Conservation (phyloP, 1,140 invertebrate genomes). For the Drosophila burlai region DNA sequence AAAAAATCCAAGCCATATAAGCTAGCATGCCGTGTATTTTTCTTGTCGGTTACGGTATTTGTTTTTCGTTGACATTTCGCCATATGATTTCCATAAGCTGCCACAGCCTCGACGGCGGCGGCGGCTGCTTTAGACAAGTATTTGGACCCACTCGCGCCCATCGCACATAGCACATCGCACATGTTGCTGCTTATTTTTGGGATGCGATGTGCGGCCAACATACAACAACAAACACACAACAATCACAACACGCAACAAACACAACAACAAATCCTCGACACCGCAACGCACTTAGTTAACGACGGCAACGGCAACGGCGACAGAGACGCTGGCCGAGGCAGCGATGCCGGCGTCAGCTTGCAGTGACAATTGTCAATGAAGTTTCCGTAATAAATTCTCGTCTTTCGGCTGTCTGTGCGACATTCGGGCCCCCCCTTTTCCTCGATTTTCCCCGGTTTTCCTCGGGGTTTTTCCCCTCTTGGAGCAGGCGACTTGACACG, state of each 20-base stretch:
- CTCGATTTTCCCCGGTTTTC: slow-evolving; percentile 5
- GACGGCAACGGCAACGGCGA: slow-evolving; percentile 28
- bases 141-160: slow-evolving; percentile 36
- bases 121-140: slow-evolving; percentile 75
- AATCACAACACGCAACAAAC: slow-evolving; percentile 37
- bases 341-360: slow-evolving; percentile 64
- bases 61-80: slow-evolving; percentile 77
- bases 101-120: slow-evolving; percentile 62
- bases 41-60: slow-evolving; percentile 44
- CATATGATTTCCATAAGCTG: slow-evolving; percentile 82
- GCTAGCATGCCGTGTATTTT: slow-evolving; percentile 38
- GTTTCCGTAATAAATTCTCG: slow-evolving; percentile 83
- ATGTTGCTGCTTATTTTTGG: slow-evolving; percentile 81
- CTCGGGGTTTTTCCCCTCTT: slow-evolving; percentile 24
- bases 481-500: slow-evolving; percentile 58
- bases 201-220: slow-evolving; percentile 48
- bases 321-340: slow-evolving; percentile 20
- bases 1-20: slow-evolving; percentile 40
- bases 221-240: slow-evolving; percentile 27
- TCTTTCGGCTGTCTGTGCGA: slow-evolving; percentile 66
- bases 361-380: slow-evolving; percentile 83
- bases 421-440: neutral
- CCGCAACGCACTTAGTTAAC: slow-evolving; percentile 77
- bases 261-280: slow-evolving; percentile 79
- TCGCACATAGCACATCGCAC: slow-evolving; percentile 33